phyloP scores from a whole-genome alignment of 1,140 invertebrate species.

The Archivesica marissinica region DNA sequence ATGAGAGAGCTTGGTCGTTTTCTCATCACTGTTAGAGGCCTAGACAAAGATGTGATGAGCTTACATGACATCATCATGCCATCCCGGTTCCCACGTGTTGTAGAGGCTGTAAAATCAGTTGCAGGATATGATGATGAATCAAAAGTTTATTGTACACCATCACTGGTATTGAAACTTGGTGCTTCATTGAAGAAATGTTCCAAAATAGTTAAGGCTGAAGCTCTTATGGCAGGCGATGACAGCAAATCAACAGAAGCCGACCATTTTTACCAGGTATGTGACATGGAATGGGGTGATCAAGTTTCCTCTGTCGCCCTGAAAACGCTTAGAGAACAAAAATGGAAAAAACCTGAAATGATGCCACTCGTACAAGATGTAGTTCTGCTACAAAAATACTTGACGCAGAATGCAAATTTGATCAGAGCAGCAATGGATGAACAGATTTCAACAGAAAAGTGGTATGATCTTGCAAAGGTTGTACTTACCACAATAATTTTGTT shows the following conservation, averaged over 20 bases:
- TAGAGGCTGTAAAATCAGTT: background rate
- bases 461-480: background rate
- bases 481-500: background rate
- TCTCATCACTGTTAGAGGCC: constrained; percentile 6
- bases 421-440: background rate
- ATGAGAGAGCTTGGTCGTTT: constrained; percentile 63
- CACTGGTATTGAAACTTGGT: constrained; percentile 2
- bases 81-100: background rate
- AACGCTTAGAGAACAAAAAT: background rate
- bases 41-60: background rate
- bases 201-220: background rate
- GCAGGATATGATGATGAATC: background rate
- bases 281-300: constrained; percentile 4
- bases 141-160: background rate
- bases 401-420: background rate
- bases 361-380: background rate
- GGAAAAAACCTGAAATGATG: background rate
- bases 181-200: constrained; percentile 19
- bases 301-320: background rate
- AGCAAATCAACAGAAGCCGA: background rate
- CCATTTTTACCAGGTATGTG: background rate
- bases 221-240: background rate
- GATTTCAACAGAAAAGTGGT: background rate
- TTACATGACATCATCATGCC: background rate
- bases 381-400: background rate